phyloP scores from a whole-genome alignment of 2,797 vertebrate species.

The Centropyge bicolor region DNA sequence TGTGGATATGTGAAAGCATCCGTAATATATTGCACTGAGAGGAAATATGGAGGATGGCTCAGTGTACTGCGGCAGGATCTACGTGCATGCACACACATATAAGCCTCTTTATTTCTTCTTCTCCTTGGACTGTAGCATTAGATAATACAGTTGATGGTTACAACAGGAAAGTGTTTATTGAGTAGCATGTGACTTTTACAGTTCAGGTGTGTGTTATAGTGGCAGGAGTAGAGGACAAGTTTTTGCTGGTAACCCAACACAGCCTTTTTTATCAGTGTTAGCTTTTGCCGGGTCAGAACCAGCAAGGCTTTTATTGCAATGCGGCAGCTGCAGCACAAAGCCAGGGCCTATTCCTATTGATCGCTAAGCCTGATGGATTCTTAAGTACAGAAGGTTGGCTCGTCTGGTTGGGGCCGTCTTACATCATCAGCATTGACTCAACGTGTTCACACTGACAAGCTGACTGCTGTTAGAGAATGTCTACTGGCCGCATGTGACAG shows the following conservation, averaged over 20 bases:
- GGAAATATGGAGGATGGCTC: conserved; percentile 31
- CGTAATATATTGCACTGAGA: conserved; percentile 45
- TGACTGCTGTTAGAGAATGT: conserved; percentile 29
- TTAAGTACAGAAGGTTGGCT: conserved; percentile 75
- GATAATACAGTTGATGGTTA: not conserved
- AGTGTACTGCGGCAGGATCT: conserved; percentile 16
- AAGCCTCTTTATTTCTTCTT: not conserved
- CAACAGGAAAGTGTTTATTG: conserved; percentile 11
- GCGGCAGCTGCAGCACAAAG: conserved; percentile 76
- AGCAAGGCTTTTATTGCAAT: conserved; percentile 74
- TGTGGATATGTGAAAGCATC: conserved; percentile 25
- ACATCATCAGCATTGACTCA: conserved; percentile 73
- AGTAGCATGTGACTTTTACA: conserved; percentile 35
- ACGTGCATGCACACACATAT: conserved; percentile 6
- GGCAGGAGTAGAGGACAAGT: conserved; percentile 17
- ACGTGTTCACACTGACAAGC: conserved; percentile 56
- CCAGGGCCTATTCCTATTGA: conserved; percentile 72
- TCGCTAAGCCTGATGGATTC: conserved; percentile 76
- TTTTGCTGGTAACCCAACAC: conserved; percentile 57
- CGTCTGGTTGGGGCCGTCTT: conserved; percentile 64
- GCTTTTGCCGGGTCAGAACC: conserved; percentile 61
- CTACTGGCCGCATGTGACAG: not conserved
- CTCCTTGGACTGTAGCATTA: conserved; percentile 1
- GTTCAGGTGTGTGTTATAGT: conserved; percentile 28
- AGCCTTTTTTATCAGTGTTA: conserved; percentile 57